Percentiles rank a stretch among this genome's conserved stretches.
phyloP scores from a whole-genome alignment of 2,113 vertebrate species.

The Heloderma charlesbogerti region DNA sequence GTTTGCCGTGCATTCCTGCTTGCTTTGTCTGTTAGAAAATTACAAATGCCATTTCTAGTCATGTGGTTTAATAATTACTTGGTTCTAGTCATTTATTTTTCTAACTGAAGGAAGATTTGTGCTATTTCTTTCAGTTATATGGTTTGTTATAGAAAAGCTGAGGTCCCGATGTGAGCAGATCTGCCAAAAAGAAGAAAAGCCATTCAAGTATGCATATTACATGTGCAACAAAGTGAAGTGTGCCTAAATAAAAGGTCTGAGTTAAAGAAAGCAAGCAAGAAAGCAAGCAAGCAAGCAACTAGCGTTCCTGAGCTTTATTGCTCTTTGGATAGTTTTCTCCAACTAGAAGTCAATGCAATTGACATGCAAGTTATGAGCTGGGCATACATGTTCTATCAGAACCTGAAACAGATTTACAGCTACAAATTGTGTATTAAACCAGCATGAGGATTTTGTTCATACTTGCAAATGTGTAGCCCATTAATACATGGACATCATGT shows the following conservation, averaged over 20 bases:
- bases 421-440: background rate
- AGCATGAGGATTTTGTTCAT: background rate
- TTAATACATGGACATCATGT: background rate
- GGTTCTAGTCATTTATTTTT: no score
- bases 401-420: background rate
- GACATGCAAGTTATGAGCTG: background rate
- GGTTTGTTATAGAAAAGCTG: background rate
- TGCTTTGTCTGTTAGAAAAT: background rate
- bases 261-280: no score
- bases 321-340: background rate
- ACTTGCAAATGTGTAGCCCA: background rate
- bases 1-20: no score
- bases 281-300: no score
- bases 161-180: background rate
- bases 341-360: background rate
- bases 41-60: no score
- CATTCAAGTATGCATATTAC: background rate
- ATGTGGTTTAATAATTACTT: no score
- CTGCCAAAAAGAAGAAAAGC: background rate
- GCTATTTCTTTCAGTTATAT: background rate
- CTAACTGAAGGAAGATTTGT: background rate
- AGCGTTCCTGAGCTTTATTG: background rate
- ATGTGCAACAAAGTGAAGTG: background rate
- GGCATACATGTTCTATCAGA: background rate
- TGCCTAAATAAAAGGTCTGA: background rate